Base-by-base conservation (phyloP, 2,797 vertebrate genomes). In the Pseudomugil gertrudae region DNA sequence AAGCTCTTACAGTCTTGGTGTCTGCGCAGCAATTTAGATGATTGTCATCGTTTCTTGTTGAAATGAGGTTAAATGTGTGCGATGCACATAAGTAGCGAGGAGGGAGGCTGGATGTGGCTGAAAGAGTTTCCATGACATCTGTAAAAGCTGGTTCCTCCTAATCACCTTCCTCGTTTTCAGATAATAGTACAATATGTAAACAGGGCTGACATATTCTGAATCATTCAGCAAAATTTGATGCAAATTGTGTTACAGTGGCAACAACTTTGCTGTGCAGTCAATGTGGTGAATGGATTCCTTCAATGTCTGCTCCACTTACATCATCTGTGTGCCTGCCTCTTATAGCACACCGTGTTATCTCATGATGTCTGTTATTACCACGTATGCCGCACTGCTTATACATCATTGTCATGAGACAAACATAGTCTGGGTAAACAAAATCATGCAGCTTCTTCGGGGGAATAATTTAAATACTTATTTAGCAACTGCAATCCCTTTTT, bases 81-180 rank as follows among this genome's bases (percentile, higher is more conserved):
- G 50, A 66, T 38, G 38, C 64, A 51, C 50, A 82, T 8, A 63
- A 60, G 53, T 69, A 26, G 9, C 63, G 57, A 21, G 57, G 64
- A 9, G 51, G 54, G 10, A 51, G 60, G 13, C 7, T 19, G 59
- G 51, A 24, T 21, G 38, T 3, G 1, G 45, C 1, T 15, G 66
- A 81, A 13, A 78, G 59, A 26, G 21, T 24, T 53, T 69, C 69
- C 38, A 33, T 27, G 5, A 72, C 0, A 65, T 72, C 56, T 57
- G 36, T 55, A 65, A 76, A 72, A 17, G 52, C 60, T 1, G 11
- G 19, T 10, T 54, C 65, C 10, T 35, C 38, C 0, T 53, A 27
- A 35, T 21, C 36, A 17, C 11, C 26, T 15, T 48, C 15, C 9
- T 38, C 19, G 2, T 40, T 59, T 30, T 68, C 66, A 43, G 27